phyloP scores from a whole-genome alignment of 2,888 invertebrate species.

The Osedax frankpressi region DNA sequence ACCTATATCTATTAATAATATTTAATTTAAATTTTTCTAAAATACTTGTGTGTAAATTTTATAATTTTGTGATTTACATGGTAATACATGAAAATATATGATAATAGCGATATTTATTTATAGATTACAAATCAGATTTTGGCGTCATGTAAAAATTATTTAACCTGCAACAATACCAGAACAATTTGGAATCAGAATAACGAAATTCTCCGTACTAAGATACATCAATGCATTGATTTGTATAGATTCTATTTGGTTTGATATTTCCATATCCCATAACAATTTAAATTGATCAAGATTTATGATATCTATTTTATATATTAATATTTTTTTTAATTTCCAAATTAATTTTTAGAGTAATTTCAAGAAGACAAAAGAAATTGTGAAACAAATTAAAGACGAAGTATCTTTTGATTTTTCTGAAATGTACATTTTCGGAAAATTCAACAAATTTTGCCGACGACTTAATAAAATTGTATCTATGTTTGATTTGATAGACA shows the following conservation, averaged over 20 bases:
- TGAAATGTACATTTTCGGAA: constrained; percentile 46
- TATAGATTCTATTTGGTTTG: constrained; percentile 52
- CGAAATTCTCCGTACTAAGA: constrained; percentile 30
- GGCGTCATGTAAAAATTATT: constrained; percentile 40
- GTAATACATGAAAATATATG: no score
- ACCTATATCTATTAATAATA: no score
- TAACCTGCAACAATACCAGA: constrained; percentile 34
- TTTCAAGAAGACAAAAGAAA: not conserved
- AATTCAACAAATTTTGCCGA: constrained; percentile 42
- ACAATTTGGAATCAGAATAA: constrained; percentile 38
- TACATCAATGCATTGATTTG: constrained; percentile 34
- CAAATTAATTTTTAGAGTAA: not conserved
- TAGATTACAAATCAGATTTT: constrained; percentile 46
- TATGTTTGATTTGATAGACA: not conserved
- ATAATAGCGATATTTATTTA: no score
- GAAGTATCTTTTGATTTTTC: constrained; percentile 43
- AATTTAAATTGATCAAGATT: not conserved
- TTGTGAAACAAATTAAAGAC: constrained; percentile 28
- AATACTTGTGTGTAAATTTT: no score
- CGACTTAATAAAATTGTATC: constrained; percentile 36
- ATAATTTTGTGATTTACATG: no score
- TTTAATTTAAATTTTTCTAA: no score
- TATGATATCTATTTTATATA: not conserved
- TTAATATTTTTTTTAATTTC: not conserved
- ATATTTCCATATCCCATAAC: not conserved